A percentile compares a stretch with the other conserved stretches of the same genome.
Evolutionary conservation across 2,888 invertebrate species (phyloP).

Genomic region (Synanthedon vespiformis): DNA sequence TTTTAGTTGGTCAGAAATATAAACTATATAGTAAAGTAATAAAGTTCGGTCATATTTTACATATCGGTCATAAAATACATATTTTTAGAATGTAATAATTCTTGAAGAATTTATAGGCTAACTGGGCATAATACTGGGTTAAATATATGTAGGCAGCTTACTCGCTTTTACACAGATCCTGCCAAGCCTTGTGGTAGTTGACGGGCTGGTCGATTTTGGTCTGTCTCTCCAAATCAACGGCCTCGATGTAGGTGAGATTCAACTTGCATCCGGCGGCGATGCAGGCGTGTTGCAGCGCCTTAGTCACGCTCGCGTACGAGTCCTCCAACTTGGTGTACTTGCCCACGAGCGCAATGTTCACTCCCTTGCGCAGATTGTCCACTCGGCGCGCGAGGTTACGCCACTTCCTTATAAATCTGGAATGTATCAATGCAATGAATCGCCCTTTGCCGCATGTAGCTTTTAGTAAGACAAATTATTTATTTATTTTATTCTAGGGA

Average conservation of each 20-base stretch:
- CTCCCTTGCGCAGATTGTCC: conserved; percentile 85
- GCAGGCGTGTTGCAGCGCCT: conserved; percentile 94
- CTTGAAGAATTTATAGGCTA: no score
- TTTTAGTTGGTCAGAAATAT: no score
- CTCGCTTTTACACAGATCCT: conserved; percentile 87
- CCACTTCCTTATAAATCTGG: conserved; percentile 89
- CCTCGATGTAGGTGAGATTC: conserved; percentile 90
- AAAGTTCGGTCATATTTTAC: no score
- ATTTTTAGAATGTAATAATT: no score
- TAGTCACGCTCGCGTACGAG: conserved; percentile 95
- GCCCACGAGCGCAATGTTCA: conserved; percentile 92
- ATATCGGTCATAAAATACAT: no score
- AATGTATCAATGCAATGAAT: conserved; percentile 9
- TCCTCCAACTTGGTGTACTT: conserved; percentile 97
- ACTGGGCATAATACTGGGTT: no score
- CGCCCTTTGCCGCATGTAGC: no score
- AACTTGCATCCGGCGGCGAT: conserved; percentile 87
- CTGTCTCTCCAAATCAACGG: conserved; percentile 85
- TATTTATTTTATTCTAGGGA: no score
- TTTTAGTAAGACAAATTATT: no score
- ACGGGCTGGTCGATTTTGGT: conserved; percentile 82
- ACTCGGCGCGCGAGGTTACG: conserved; percentile 87
- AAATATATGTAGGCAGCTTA: conserved; percentile 54
- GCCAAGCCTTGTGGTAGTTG: conserved; percentile 94
- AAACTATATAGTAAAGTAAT: no score